Percentiles rank a stretch among this genome's conserved stretches.
phyloP scores from a whole-genome alignment of 2,797 vertebrate species.

The Paratrypauchen microcephalus region DNA sequence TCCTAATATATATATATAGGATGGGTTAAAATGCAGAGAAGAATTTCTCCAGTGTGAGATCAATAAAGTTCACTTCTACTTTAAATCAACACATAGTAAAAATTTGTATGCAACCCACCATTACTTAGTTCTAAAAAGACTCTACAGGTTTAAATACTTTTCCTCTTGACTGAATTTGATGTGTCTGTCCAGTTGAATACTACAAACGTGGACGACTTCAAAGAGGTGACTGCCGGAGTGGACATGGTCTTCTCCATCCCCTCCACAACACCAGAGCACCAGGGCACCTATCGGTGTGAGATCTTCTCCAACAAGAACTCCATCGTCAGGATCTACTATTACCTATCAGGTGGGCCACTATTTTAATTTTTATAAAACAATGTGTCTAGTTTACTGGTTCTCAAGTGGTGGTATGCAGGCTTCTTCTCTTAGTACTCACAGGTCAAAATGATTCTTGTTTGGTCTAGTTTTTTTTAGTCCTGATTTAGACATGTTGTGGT shows the following conservation, averaged over 20 bases:
- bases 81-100: too few relatives aligned
- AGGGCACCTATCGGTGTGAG: conserved; percentile 83
- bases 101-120: not conserved
- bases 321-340: conserved; percentile 78
- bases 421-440: too few relatives aligned
- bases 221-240: conserved; percentile 66
- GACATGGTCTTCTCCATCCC: conserved; percentile 78
- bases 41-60: too few relatives aligned
- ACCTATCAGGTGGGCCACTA: conserved; percentile 73
- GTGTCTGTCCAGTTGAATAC: conserved; percentile 67
- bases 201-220: conserved; percentile 70
- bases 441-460: not conserved
- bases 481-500: not conserved
- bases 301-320: conserved; percentile 63
- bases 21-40: too few relatives aligned
- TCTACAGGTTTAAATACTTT: not conserved
- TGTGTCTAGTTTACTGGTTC: not conserved
- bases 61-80: too few relatives aligned
- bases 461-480: not conserved
- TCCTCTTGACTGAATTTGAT: not conserved
- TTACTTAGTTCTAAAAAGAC: not conserved
- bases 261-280: conserved; percentile 62
- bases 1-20: too few relatives aligned
- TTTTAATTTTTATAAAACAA: not conserved
- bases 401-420: not conserved